Conservation (phyloP, 2,888 invertebrate species). For the Pristionchus japonicus region DNA sequence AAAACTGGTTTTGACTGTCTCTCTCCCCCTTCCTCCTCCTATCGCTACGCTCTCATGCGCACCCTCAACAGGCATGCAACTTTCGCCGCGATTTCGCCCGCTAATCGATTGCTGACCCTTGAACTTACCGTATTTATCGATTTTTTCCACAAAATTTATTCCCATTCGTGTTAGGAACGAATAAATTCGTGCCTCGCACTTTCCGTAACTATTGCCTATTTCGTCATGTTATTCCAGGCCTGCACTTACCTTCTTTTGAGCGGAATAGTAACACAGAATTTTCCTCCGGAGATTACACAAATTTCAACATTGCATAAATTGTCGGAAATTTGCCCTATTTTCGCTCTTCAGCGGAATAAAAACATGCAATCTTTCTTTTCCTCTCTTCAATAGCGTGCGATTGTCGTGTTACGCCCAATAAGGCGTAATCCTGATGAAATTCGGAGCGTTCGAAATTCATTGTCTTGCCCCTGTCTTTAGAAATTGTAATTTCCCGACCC, state of each 20-base stretch:
- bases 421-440: neutral
- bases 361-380: neutral
- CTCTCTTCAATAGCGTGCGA: neutral
- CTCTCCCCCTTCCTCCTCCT: neutral
- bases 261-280: neutral
- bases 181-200: neutral
- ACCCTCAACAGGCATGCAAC: constrained; percentile 11
- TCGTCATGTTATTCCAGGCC: neutral
- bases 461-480: no score
- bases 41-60: neutral
- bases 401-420: neutral
- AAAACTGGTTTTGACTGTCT: neutral
- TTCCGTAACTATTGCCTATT: neutral
- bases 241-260: neutral
- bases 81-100: neutral
- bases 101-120: neutral
- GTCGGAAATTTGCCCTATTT: neutral
- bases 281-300: neutral
- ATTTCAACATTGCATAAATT: neutral
- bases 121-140: neutral
- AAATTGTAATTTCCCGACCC: no score
- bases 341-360: neutral
- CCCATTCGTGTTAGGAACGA: neutral
- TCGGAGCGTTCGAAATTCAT: neutral
- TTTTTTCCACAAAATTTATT: neutral